Conservation (phyloP, 2,888 invertebrate genomes). For the Anagyrus pseudococci region DNA sequence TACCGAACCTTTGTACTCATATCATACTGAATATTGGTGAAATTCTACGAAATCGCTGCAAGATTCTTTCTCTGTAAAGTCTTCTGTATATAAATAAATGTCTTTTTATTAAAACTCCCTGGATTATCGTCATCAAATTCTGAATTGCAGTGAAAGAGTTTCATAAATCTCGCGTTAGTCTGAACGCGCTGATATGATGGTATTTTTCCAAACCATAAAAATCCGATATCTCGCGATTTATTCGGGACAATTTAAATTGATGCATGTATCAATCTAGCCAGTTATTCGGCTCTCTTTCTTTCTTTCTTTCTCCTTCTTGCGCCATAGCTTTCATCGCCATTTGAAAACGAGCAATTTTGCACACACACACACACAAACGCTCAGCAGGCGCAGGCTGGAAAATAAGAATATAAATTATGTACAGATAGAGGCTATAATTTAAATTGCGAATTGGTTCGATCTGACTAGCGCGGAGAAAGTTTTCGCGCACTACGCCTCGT, state of each 20-base stretch:
- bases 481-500: slow-evolving; percentile 49
- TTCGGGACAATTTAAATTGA: slow-evolving; percentile 61
- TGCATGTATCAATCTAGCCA: slow-evolving; percentile 51
- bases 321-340: slow-evolving; percentile 3
- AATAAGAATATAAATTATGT: slow-evolving; percentile 60
- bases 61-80: too few species aligned
- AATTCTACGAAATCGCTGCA: too few species aligned
- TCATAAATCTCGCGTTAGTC: too few species aligned
- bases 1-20: too few species aligned
- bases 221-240: slow-evolving; percentile 59
- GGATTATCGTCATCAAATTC: too few species aligned
- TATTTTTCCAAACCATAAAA: slow-evolving; percentile 59
- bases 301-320: slow-evolving; percentile 23
- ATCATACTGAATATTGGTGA: too few species aligned
- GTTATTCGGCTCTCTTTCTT: slow-evolving; percentile 17
- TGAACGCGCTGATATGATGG: slow-evolving; percentile 41
- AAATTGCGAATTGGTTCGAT: slow-evolving; percentile 52
- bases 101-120: too few species aligned
- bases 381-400: slow-evolving; percentile 45
- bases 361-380: too few species aligned
- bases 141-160: too few species aligned
- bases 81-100: too few species aligned
- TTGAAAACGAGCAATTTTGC: neutral
- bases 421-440: slow-evolving; percentile 53
- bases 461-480: slow-evolving; percentile 17